Conservation (phyloP, 2,888 invertebrate genomes). For the Drosophila nr. medialis region DNA sequence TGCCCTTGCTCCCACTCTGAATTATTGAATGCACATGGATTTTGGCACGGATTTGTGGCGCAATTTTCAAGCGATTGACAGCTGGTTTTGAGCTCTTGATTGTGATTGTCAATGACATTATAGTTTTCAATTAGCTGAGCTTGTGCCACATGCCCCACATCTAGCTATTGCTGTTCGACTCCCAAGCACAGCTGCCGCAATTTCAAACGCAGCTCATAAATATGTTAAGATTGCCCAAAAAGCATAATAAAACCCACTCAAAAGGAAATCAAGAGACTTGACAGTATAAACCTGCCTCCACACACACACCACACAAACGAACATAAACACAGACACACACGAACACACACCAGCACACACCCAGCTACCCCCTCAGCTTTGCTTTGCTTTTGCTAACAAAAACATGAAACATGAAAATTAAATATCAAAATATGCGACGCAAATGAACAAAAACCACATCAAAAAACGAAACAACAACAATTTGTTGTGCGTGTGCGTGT, state of each 20-base stretch:
- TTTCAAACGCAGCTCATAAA: conserved; percentile 57
- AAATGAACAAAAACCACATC: conserved; percentile 22
- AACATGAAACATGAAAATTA: conserved; percentile 65
- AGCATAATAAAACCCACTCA: conserved; percentile 48
- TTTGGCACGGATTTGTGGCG: conserved; percentile 10
- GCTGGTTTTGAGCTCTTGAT: conserved; percentile 30
- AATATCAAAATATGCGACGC: conserved; percentile 65
- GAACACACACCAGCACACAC: neutral
- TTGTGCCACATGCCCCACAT: conserved; percentile 15
- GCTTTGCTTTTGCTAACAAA: conserved; percentile 41
- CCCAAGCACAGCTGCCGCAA: conserved; percentile 17
- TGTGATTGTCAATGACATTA: conserved; percentile 71
- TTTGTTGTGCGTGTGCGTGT: neutral
- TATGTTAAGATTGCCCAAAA: conserved; percentile 59
- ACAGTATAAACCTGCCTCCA: conserved; percentile 30
- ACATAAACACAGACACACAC: neutral
- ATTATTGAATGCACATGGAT: conserved; percentile 4
- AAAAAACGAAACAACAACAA: conserved; percentile 2
- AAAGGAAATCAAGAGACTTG: conserved; percentile 43
- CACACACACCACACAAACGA: neutral
- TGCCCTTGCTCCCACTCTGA: neutral
- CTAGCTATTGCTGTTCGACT: neutral
- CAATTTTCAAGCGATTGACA: conserved; percentile 43
- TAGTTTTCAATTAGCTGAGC: conserved; percentile 74
- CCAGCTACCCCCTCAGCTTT: neutral